These are phyloP conservation scores for Sturmia bella DNA, from an alignment of 2,888 invertebrate species.

Conservation along the genomic window DNA sequence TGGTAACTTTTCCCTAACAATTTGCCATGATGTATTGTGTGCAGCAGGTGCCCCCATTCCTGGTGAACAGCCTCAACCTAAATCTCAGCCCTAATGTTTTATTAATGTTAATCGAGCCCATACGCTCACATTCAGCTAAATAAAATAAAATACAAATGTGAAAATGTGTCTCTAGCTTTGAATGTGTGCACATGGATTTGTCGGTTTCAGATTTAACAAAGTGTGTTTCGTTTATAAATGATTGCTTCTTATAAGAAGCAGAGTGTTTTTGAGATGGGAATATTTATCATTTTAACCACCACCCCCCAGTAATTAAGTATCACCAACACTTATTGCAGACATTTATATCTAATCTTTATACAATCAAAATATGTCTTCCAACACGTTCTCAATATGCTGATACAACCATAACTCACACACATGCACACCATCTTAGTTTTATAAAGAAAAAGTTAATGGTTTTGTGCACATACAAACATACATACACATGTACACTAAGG, in stretches of 20 bases:
- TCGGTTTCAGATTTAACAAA: slow-evolving; percentile 10
- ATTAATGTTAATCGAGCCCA: slow-evolving; percentile 58
- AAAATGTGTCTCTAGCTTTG: no score
- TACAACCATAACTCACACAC: neutral
- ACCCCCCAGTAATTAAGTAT: slow-evolving; percentile 57
- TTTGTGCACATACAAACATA: neutral
- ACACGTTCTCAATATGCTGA: slow-evolving; percentile 29
- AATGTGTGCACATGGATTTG: neutral
- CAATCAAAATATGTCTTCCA: slow-evolving; percentile 41
- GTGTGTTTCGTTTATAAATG: slow-evolving; percentile 54
- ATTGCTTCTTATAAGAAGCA: slow-evolving; percentile 32
- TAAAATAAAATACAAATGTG: no score
- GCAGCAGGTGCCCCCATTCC: neutral
- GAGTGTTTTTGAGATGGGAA: slow-evolving; percentile 43
- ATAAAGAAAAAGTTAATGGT: slow-evolving; percentile 11
- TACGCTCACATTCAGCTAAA: neutral
- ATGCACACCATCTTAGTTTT: neutral
- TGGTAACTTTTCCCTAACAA: no score
- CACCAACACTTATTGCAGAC: slow-evolving; percentile 59
- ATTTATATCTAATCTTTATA: slow-evolving; percentile 46
- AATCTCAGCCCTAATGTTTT: slow-evolving; percentile 42
- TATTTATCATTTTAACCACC: slow-evolving; percentile 53
- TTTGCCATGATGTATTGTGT: no score
- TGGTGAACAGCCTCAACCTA: slow-evolving; percentile 10
- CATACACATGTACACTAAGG: no score